Evolutionary conservation across 2,797 vertebrate genomes (phyloP).

Genomic region (Cirrhinus mrigala): DNA sequence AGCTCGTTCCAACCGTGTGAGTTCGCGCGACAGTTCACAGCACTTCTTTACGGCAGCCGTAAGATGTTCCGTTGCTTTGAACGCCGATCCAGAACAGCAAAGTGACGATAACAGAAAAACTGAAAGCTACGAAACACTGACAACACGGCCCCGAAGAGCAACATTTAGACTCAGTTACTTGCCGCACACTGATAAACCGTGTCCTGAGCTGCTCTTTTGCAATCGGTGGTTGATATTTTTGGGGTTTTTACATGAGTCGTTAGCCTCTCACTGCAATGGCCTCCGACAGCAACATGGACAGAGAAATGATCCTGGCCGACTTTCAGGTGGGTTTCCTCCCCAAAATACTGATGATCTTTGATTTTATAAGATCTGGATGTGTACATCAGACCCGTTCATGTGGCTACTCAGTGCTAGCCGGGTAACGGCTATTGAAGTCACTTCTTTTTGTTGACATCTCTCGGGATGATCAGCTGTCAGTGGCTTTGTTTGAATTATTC

Average conservation of each 20-base stretch:
- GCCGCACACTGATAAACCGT: slow-evolving; percentile 49
- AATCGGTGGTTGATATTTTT: slow-evolving; percentile 47
- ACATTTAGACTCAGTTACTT: slow-evolving; percentile 44
- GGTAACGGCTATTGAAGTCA: neutral
- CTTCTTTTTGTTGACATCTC: slow-evolving; percentile 34
- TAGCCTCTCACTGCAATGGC: slow-evolving; percentile 91
- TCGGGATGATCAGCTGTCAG: slow-evolving; percentile 40
- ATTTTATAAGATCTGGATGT: neutral
- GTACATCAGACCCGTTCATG: neutral
- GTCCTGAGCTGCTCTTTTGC: slow-evolving; percentile 53
- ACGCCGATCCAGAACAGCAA: slow-evolving; percentile 69
- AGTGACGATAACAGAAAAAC: slow-evolving; percentile 72
- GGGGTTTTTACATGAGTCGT: slow-evolving; percentile 63
- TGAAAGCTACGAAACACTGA: slow-evolving; percentile 56
- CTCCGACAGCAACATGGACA: slow-evolving; percentile 96
- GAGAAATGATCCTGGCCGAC: slow-evolving; percentile 98
- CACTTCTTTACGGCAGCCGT: slow-evolving; percentile 73
- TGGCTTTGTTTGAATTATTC: slow-evolving; percentile 50
- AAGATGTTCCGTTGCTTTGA: slow-evolving; percentile 74
- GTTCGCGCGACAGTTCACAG: slow-evolving; percentile 62
- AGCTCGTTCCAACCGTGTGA: neutral
- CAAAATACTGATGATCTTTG: neutral
- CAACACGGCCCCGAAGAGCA: slow-evolving; percentile 56
- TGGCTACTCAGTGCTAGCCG: neutral
- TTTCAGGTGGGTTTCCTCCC: slow-evolving; percentile 89